Evolutionary conservation across 2,113 vertebrate genomes (phyloP).

Genomic region (Enhydra lutris): DNA sequence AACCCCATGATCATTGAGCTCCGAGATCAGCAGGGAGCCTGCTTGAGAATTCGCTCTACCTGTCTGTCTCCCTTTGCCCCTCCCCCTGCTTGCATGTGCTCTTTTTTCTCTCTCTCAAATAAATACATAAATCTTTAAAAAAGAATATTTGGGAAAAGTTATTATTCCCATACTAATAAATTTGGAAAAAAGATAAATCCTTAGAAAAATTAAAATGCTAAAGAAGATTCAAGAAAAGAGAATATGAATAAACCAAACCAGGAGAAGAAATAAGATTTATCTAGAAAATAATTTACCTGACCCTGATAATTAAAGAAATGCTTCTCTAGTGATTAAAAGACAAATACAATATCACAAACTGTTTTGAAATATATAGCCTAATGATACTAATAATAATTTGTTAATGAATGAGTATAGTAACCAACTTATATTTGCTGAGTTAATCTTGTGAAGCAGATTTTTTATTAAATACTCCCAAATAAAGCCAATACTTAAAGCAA

Average conservation of each 20-base stretch:
- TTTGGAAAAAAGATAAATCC: background rate
- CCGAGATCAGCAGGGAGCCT: background rate
- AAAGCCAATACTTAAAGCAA: background rate
- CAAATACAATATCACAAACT: background rate
- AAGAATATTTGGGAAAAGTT: background rate
- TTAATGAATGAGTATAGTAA: background rate
- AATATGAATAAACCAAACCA: background rate
- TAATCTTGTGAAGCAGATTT: background rate
- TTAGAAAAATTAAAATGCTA: slow-evolving; percentile 17
- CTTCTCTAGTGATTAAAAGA: background rate
- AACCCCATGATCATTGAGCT: background rate
- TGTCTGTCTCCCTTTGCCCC: background rate
- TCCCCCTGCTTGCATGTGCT: background rate
- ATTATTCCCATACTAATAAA: background rate
- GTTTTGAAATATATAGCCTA: background rate
- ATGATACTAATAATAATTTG: background rate
- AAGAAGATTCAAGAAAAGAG: background rate
- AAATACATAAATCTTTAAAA: background rate
- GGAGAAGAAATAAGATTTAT: background rate
- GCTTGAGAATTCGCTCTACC: background rate
- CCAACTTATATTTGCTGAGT: background rate
- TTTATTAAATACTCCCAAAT: background rate
- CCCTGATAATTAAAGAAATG: background rate
- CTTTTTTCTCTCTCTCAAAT: background rate
- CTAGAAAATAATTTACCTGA: background rate